Evolutionary conservation across 2,797 vertebrate species (phyloP).

Genomic region (Microctenopoma stevenorrisi): DNA sequence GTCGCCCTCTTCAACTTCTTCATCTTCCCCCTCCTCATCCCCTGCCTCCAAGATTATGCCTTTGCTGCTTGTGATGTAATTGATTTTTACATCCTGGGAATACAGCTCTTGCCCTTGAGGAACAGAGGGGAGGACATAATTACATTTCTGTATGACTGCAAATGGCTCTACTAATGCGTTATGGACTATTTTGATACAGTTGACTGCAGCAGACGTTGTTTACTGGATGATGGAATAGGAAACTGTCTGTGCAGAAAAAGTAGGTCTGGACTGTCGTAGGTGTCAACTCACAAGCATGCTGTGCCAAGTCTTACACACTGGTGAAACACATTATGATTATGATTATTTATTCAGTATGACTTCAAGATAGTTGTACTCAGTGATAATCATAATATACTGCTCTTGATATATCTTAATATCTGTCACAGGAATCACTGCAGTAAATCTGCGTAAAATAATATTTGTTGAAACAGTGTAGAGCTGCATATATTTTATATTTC

Average conservation of each 20-base stretch:
- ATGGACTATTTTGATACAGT: conserved; percentile 28
- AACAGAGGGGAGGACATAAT: conserved; percentile 46
- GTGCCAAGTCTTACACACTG: background rate
- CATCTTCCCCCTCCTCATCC: conserved; percentile 4
- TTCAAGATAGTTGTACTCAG: background rate
- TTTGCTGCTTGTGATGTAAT: conserved; percentile 46
- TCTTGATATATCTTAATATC: too few species aligned
- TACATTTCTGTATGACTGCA: conserved; percentile 54
- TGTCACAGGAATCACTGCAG: too few species aligned
- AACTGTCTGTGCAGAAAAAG: background rate
- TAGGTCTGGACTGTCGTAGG: background rate
- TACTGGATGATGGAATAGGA: conserved; percentile 27
- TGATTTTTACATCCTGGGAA: conserved; percentile 46
- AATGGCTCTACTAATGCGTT: conserved; percentile 56
- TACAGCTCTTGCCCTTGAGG: conserved; percentile 46
- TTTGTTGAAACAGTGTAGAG: too few species aligned
- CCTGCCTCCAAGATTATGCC: conserved; percentile 24
- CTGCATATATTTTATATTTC: too few species aligned
- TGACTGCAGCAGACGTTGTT: conserved; percentile 18
- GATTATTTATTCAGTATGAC: background rate
- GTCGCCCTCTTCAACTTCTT: background rate
- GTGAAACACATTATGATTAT: background rate
- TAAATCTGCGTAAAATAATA: too few species aligned
- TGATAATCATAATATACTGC: background rate
- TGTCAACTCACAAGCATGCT: conserved; percentile 13